Conservation (phyloP, 92 coral and sea anemone genomes). For the Palythoa grandis region DNA sequence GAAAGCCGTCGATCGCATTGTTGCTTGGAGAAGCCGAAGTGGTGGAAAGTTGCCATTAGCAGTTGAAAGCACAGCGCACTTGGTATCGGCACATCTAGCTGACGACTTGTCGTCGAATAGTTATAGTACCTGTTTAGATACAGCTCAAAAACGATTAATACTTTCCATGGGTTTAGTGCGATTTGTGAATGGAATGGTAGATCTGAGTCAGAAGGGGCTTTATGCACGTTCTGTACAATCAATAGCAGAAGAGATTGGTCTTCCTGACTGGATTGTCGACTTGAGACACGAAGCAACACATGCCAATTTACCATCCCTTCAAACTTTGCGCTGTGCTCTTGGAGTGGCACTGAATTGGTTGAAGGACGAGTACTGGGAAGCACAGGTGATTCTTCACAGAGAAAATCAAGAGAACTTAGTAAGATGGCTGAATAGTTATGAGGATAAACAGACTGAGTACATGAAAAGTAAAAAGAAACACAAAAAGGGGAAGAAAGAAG, state of each 20-base stretch:
- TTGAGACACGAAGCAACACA: slow-evolving; percentile 95
- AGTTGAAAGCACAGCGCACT: slow-evolving; percentile 82
- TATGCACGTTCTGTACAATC: slow-evolving; percentile 96
- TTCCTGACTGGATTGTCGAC: slow-evolving; percentile 98
- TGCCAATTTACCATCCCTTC: slow-evolving; percentile 82
- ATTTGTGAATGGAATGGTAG: slow-evolving; percentile 94
- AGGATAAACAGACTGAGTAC: slow-evolving; percentile 15
- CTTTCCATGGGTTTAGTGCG: slow-evolving; percentile 94
- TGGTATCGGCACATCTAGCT: slow-evolving; percentile 70
- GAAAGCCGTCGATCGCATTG: slow-evolving; percentile 79
- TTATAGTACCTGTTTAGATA: slow-evolving; percentile 1
- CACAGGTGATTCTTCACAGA: slow-evolving; percentile 72
- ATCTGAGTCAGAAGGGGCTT: slow-evolving; percentile 83
- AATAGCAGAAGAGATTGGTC: slow-evolving; percentile 93
- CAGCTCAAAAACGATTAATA: slow-evolving; percentile 55
- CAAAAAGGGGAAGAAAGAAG: slow-evolving; percentile 46
- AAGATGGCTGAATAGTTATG: slow-evolving; percentile 53
- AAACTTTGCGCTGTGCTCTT: slow-evolving; percentile 73
- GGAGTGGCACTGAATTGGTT: slow-evolving; percentile 83
- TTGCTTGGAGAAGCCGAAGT: slow-evolving; percentile 94
- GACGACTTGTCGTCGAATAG: neutral
- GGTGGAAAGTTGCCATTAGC: slow-evolving; percentile 86
- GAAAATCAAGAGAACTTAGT: slow-evolving; percentile 62
- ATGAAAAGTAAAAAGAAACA: slow-evolving; percentile 56
- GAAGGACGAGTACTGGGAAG: slow-evolving; percentile 86